phyloP scores from a whole-genome alignment of 2,797 vertebrate genomes.

The Hippopotamyrus pictus region DNA sequence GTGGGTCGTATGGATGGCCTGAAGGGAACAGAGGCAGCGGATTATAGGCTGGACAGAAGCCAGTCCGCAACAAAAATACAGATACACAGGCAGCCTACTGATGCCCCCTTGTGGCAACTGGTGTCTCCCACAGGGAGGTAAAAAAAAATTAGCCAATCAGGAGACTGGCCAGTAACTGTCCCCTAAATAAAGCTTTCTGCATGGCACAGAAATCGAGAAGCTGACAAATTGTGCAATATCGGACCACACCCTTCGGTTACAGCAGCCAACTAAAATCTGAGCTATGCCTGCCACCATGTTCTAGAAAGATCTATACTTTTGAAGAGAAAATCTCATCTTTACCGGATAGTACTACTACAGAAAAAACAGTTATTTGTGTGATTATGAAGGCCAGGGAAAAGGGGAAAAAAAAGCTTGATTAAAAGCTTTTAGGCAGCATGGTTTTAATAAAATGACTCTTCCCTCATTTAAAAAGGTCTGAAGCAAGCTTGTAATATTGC shows the following conservation, averaged over 20 bases:
- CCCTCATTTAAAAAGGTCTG: background rate
- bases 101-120: background rate
- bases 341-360: background rate
- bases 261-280: background rate
- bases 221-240: background rate
- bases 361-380: background rate
- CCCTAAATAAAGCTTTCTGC: background rate
- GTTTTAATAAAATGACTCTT: background rate
- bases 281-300: background rate
- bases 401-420: background rate
- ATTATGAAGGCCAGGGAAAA: background rate
- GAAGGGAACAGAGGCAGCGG: background rate
- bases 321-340: background rate
- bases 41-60: background rate
- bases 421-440: background rate
- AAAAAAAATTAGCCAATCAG: background rate
- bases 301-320: background rate
- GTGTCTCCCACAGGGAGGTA: background rate
- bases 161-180: background rate
- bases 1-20: conserved; percentile 81
- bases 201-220: background rate
- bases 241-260: background rate
- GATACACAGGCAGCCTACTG: background rate
- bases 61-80: background rate
- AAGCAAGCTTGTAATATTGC: background rate